Conservation (phyloP, 53 echinoderm and acorn worm species). For the Holothuria scabra region DNA sequence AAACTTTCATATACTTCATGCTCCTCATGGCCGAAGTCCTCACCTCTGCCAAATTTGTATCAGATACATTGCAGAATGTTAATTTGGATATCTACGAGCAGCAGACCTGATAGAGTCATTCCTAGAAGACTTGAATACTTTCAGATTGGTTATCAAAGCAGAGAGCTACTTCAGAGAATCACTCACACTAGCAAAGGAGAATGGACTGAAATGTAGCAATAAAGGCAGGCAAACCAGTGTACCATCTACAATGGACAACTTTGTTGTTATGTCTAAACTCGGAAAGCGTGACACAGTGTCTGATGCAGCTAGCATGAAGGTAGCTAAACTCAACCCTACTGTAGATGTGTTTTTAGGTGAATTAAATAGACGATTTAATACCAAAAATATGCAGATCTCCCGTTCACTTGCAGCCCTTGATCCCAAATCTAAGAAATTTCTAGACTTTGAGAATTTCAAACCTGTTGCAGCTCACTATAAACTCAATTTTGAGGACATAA, state of each 20-base stretch:
- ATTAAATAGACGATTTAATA: constrained; percentile 50
- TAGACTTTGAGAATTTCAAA: constrained; percentile 46
- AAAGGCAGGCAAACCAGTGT: background rate
- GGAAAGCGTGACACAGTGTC: constrained; percentile 26
- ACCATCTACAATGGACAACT: constrained; percentile 23
- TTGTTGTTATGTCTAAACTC: constrained; percentile 13
- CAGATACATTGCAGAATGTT: constrained; percentile 32
- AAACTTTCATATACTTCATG: constrained; percentile 39
- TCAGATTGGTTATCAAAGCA: constrained; percentile 10
- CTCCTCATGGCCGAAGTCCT: constrained; percentile 25
- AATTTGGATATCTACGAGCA: constrained; percentile 25
- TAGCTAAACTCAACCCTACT: constrained; percentile 18
- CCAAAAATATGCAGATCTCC: constrained; percentile 44
- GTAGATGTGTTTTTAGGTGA: constrained; percentile 45
- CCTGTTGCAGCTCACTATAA: constrained; percentile 47
- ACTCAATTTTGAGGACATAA: constrained; percentile 49
- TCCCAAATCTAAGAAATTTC: too few species aligned
- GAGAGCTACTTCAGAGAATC: background rate
- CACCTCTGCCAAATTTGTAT: constrained; percentile 15
- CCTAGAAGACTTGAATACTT: constrained; percentile 38
- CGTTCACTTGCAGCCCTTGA: constrained; percentile 53
- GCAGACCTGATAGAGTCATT: constrained; percentile 39
- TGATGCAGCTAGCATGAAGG: constrained; percentile 9
- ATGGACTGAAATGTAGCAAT: background rate
- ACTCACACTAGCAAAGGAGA: background rate